Evolutionary conservation across 2,888 invertebrate genomes (phyloP).

Genomic region (Drosophila mulleri): DNA sequence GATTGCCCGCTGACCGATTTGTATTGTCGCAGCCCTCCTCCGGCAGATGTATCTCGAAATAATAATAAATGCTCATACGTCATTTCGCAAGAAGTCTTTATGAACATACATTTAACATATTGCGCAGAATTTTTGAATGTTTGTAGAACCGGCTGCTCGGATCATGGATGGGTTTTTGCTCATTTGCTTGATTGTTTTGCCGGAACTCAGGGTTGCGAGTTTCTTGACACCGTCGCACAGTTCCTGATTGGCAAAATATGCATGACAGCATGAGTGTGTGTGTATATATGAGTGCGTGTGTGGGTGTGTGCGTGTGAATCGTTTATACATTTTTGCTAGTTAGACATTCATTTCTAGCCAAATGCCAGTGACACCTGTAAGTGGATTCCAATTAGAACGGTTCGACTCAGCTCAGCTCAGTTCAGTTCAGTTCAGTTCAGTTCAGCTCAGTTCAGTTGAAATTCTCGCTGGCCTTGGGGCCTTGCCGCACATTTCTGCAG

Average conservation of each 20-base stretch:
- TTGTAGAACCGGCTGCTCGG: slow-evolving; percentile 52
- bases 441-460: slow-evolving; percentile 18
- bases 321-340: slow-evolving; percentile 1
- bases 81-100: slow-evolving; percentile 47
- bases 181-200: slow-evolving; percentile 31
- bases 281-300: not conserved
- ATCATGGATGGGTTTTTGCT: slow-evolving; percentile 26
- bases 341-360: slow-evolving; percentile 17
- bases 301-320: not conserved
- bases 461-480: slow-evolving; percentile 47
- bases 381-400: slow-evolving; percentile 41
- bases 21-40: slow-evolving; percentile 40
- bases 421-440: slow-evolving; percentile 2
- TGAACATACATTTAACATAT: slow-evolving; percentile 18
- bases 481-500: slow-evolving; percentile 45
- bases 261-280: not conserved
- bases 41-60: slow-evolving; percentile 39
- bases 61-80: slow-evolving; percentile 28
- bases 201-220: slow-evolving; percentile 69
- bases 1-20: slow-evolving; percentile 73
- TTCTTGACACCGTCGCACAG: slow-evolving; percentile 63
- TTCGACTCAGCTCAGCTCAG: slow-evolving; percentile 5
- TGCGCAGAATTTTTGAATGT: slow-evolving; percentile 37
- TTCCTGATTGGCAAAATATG: slow-evolving; percentile 39
- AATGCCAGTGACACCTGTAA: slow-evolving; percentile 43